Conservation (phyloP, 2,113 vertebrate genomes). For the Cathartes aura region DNA sequence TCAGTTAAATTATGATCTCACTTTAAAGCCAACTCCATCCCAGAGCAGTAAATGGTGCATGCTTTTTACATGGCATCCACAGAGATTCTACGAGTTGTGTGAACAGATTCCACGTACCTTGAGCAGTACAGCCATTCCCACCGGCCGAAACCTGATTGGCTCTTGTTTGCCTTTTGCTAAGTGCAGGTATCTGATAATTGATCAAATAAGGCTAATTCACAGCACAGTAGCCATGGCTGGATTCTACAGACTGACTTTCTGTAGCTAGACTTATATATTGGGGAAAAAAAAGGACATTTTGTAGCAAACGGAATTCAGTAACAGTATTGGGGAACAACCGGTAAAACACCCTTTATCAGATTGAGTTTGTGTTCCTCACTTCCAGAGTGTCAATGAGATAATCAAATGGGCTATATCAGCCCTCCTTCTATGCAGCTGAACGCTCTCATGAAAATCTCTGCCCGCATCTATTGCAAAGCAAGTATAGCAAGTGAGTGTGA, state of each 20-base stretch:
- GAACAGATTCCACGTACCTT: constrained; percentile 36
- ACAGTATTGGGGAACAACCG: constrained; percentile 71
- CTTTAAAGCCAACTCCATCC: constrained; percentile 73
- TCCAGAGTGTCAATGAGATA: constrained; percentile 56
- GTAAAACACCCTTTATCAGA: constrained; percentile 34
- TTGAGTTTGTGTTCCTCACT: constrained; percentile 47
- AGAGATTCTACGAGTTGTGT: constrained; percentile 10
- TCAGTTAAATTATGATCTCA: constrained; percentile 69
- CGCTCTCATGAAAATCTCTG: constrained; percentile 22
- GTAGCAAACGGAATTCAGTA: constrained; percentile 70
- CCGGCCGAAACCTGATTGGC: constrained; percentile 64
- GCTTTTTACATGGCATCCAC: constrained; percentile 65
- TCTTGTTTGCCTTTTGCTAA: constrained; percentile 76
- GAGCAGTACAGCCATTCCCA: constrained; percentile 49
- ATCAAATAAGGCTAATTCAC: constrained; percentile 75
- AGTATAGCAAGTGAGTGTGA: constrained; percentile 24
- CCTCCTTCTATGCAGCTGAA: constrained; percentile 68
- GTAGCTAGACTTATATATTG: constrained; percentile 71
- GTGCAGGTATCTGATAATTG: constrained; percentile 75
- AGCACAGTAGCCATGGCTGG: constrained; percentile 71
- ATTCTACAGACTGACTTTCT: constrained; percentile 72
- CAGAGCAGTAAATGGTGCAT: constrained; percentile 64
- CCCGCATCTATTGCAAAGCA: neutral
- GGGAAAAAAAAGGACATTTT: constrained; percentile 62
- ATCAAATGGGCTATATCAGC: constrained; percentile 33